Evolutionary conservation across 2,113 vertebrate genomes (phyloP).

Genomic region (Anoura caudifer): DNA sequence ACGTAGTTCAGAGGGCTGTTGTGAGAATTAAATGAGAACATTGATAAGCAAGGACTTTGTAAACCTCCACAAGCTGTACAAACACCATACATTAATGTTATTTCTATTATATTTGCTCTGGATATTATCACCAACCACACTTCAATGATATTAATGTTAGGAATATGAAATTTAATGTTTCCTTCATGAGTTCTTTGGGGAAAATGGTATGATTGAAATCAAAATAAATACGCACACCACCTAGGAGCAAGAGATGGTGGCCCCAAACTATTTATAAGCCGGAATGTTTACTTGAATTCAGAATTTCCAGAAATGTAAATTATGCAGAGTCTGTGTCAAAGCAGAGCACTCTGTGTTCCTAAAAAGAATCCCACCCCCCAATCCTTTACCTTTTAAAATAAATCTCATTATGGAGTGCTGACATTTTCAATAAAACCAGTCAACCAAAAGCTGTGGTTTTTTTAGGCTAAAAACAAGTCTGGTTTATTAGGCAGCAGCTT

Average conservation of each 20-base stretch:
- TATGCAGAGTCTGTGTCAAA: slow-evolving; percentile 66
- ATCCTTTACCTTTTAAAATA: slow-evolving; percentile 76
- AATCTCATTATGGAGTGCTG: slow-evolving; percentile 73
- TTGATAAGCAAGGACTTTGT: background rate
- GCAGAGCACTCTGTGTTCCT: slow-evolving; percentile 69
- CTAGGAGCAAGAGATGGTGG: slow-evolving; percentile 38
- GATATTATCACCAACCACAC: background rate
- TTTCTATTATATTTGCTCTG: background rate
- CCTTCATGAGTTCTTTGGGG: background rate
- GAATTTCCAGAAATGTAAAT: slow-evolving; percentile 42
- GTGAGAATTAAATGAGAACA: background rate
- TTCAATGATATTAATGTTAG: background rate
- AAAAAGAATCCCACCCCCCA: slow-evolving; percentile 63
- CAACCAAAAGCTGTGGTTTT: slow-evolving; percentile 55
- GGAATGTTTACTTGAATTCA: slow-evolving; percentile 62
- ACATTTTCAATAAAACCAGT: slow-evolving; percentile 72
- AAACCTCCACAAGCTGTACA: background rate
- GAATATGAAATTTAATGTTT: background rate
- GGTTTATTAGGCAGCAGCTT: slow-evolving; percentile 64
- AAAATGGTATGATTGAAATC: background rate
- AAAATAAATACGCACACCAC: slow-evolving; percentile 49
- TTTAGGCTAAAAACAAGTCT: slow-evolving; percentile 61
- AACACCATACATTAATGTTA: background rate
- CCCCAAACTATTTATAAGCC: slow-evolving; percentile 51
- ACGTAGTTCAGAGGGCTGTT: background rate